Evolutionary conservation across 92 coral and sea anemone genomes (phyloP), one percentile per base, ranked within the genome.

Genomic region (Epizoanthus fatuus): DNA sequence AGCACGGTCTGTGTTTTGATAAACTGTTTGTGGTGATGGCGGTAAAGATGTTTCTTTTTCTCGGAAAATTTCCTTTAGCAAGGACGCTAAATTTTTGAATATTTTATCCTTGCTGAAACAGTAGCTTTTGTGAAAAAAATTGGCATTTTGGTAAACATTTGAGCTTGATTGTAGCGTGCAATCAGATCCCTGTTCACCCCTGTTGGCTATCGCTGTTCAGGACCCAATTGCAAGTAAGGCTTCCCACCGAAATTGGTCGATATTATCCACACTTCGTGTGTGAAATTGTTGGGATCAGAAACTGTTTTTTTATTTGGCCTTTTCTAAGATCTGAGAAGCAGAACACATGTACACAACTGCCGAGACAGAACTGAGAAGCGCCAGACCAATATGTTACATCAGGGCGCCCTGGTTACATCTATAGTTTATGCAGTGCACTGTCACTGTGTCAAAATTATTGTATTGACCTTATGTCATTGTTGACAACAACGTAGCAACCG

Each of bases 51-150:
- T 59, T 58, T 44, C n/a, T 25, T 6, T 42, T 14, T 42, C 14
- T 56, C 53, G 53, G 53, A 49, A 49, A 22, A 39, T 42, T 76
- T 16, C 54, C 40, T 19, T 52, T 12, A 11, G 63, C 59, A 74
- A 66, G 89, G 93, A 94, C 97, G 97, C 97, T 74, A 47, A 66
- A 71, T 74, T 83, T 60, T 62, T 88, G 97, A 93, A 91, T 91
- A 91, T 91, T 79, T 91, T 76, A 93, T 81, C 71, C 15, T 73
- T 69, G 64, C 74, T 84, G 84, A 72, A 66, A 59, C 65, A 51
- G 51, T 63, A 52, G 85, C 72, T 67, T 60, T 89, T 89, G 83
- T 89, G 58, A 59, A 44, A 77, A 29, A 8, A 62, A 22, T 60
- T 77, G 70, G 62, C 70, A 60, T 42, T 39, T 42, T 14, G 40